A percentile compares a stretch with the other conserved stretches of the same genome.
phyloP scores from a whole-genome alignment of 2,797 vertebrate genomes.

The Microctenopoma lineatum region DNA sequence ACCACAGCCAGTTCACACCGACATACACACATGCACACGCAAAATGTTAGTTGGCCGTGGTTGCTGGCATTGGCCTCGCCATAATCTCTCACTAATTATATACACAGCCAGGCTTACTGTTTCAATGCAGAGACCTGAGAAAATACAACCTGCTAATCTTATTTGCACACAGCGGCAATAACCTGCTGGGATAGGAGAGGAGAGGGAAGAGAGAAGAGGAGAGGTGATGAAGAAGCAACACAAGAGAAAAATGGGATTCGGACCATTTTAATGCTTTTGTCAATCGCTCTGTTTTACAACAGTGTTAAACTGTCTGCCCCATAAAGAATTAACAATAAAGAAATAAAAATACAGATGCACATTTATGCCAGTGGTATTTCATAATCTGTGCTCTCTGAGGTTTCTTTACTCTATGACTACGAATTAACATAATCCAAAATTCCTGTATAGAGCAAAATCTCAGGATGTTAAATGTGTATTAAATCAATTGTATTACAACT shows the following conservation, averaged over 20 bases:
- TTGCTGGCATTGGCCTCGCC: conserved; percentile 68
- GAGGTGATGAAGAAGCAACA: background rate
- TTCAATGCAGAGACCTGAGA: conserved; percentile 79
- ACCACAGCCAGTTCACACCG: conserved; percentile 50
- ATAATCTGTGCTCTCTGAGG: too few species aligned
- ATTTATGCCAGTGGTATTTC: background rate
- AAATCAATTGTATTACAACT: background rate
- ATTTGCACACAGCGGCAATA: conserved; percentile 79
- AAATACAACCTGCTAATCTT: conserved; percentile 84
- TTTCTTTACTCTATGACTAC: background rate
- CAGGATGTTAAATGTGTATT: background rate
- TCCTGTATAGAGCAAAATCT: background rate
- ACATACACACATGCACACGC: conserved; percentile 52
- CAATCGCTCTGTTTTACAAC: background rate
- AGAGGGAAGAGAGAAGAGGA: conserved; percentile 19
- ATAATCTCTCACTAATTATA: conserved; percentile 84
- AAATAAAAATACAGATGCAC: background rate
- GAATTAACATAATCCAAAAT: background rate
- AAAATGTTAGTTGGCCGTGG: conserved; percentile 75
- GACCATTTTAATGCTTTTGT: background rate
- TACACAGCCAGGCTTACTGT: conserved; percentile 80
- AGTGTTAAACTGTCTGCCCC: background rate
- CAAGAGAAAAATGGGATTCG: background rate
- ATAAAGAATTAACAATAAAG: background rate
- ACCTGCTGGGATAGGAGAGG: conserved; percentile 55